phyloP scores from a whole-genome alignment of 2,797 vertebrate species.

The Gymnothorax reevesii region DNA sequence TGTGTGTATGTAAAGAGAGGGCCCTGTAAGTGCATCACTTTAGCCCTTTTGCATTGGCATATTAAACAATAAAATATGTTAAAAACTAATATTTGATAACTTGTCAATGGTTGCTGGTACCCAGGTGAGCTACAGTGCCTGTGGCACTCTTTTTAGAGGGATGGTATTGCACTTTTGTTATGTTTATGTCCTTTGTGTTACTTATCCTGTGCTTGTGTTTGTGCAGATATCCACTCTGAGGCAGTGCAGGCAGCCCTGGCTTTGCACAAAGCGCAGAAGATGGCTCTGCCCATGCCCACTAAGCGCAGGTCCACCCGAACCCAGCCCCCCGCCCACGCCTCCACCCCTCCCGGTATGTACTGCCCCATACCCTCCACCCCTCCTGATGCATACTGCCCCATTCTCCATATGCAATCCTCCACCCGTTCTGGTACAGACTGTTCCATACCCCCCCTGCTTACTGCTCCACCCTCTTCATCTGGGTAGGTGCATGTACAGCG shows the following conservation, averaged over 20 bases:
- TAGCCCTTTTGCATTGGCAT: too few species aligned
- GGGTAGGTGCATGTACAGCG: too few species aligned
- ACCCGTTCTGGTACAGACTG: background rate
- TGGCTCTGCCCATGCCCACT: constrained; percentile 96
- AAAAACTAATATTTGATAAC: too few species aligned
- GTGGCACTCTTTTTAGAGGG: too few species aligned
- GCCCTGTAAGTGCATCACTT: too few species aligned
- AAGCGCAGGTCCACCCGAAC: constrained; percentile 92
- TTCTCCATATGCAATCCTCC: background rate
- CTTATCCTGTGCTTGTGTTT: background rate
- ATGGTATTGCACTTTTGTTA: too few species aligned
- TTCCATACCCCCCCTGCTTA: too few species aligned
- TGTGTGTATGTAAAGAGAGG: too few species aligned
- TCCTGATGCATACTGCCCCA: background rate
- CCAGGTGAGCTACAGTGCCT: too few species aligned
- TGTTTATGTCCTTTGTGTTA: background rate
- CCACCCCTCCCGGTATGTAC: constrained; percentile 88
- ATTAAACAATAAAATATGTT: too few species aligned
- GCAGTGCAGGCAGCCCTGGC: constrained; percentile 95
- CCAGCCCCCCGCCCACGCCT: constrained; percentile 88
- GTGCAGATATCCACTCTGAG: constrained; percentile 90
- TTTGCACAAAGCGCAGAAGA: constrained; percentile 96
- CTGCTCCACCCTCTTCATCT: background rate
- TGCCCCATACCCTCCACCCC: background rate
- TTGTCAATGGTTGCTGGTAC: too few species aligned